Evolutionary conservation across 2,113 vertebrate genomes (phyloP).

Genomic region (Epinephelus cyanopodus): DNA sequence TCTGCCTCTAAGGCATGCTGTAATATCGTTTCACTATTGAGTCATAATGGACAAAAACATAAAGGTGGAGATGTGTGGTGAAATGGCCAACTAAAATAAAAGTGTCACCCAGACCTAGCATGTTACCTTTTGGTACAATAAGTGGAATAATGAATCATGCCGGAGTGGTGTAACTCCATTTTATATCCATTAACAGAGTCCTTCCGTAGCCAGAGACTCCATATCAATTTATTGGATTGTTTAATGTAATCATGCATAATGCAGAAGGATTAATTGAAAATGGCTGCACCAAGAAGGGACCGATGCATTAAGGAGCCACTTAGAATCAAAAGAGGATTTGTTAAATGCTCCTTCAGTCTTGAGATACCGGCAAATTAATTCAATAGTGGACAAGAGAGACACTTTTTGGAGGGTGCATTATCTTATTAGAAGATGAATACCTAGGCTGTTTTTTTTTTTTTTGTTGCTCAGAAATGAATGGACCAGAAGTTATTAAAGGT

Average conservation of each 20-base stretch:
- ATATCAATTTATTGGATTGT: conserved; percentile 86
- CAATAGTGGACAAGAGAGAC: conserved; percentile 53
- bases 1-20: background rate
- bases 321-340: conserved; percentile 82
- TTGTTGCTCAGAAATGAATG: conserved; percentile 25
- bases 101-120: conserved; percentile 52
- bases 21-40: background rate
- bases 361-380: conserved; percentile 81
- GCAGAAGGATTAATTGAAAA: conserved; percentile 85
- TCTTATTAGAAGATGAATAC: conserved; percentile 64
- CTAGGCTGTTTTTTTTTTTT: conserved; percentile 13
- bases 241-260: conserved; percentile 87
- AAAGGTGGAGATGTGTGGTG: conserved; percentile 9
- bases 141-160: conserved; percentile 76
- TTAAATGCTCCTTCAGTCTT: conserved; percentile 80
- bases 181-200: conserved; percentile 83
- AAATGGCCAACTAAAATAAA: conserved; percentile 38
- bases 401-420: conserved; percentile 70
- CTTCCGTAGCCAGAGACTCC: conserved; percentile 76
- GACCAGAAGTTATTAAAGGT: conserved; percentile 12
- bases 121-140: conserved; percentile 72
- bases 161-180: conserved; percentile 77
- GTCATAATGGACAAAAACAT: conserved; percentile 35
- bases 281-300: conserved; percentile 74
- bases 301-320: conserved; percentile 81